Conservation (phyloP, 2,888 invertebrate genomes). For the Ophion obscuratus region DNA sequence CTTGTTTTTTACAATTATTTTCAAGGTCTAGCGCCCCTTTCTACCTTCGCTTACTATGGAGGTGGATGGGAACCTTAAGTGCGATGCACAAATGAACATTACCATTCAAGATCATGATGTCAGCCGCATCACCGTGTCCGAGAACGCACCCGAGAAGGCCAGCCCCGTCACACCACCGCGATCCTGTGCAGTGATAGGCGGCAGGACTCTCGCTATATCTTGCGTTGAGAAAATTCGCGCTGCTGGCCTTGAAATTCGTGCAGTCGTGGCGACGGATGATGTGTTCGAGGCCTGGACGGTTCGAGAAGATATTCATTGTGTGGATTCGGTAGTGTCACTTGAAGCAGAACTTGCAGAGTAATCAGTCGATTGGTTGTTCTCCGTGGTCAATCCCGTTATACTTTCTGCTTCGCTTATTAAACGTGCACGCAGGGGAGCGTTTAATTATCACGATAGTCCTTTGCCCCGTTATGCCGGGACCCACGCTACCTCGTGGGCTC, state of each 20-base stretch:
- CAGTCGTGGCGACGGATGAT: conserved; percentile 11
- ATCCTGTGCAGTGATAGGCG: conserved; percentile 12
- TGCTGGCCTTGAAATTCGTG: conserved; percentile 16
- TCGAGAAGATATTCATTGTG: background rate
- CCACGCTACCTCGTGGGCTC: conserved; percentile 26
- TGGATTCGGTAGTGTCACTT: conserved; percentile 11
- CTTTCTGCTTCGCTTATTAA: background rate
- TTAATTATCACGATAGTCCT: conserved; percentile 35
- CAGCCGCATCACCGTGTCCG: too few species aligned
- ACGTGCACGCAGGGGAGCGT: conserved; percentile 12
- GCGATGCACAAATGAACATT: background rate
- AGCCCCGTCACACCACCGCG: background rate
- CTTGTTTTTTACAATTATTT: background rate
- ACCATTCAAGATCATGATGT: too few species aligned
- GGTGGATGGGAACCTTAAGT: background rate
- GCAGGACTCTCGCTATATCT: conserved; percentile 20
- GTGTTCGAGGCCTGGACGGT: conserved; percentile 6
- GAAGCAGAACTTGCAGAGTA: background rate
- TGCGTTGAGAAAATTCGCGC: conserved; percentile 13
- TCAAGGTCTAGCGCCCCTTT: background rate
- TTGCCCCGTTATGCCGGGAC: conserved; percentile 26
- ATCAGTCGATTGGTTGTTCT: conserved; percentile 29
- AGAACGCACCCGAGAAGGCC: background rate
- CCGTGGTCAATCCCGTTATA: conserved; percentile 11
- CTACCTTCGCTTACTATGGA: background rate